phyloP scores from a whole-genome alignment of 2,797 vertebrate genomes.

The Takifugu ocellatus region DNA sequence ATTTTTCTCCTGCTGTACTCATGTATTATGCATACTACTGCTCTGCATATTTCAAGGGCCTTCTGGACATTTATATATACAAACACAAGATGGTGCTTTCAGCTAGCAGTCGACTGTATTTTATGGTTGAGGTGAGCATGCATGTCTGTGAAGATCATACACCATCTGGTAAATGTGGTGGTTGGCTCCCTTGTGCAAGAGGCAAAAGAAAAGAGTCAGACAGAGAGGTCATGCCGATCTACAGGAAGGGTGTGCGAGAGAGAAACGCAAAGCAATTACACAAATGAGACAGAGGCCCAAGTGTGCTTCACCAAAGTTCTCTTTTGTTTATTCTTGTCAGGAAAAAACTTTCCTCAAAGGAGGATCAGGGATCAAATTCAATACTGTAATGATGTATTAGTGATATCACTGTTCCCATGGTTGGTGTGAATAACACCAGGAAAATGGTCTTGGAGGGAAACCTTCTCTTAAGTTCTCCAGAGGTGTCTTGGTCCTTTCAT shows the following conservation, averaged over 20 bases:
- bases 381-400: no score
- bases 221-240: conserved; percentile 34
- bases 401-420: no score
- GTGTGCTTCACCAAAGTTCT: no score
- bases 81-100: conserved; percentile 39
- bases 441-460: no score
- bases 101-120: conserved; percentile 44
- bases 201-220: conserved; percentile 38
- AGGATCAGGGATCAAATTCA: no score
- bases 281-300: neutral
- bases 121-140: conserved; percentile 38
- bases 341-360: neutral
- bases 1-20: conserved; percentile 67
- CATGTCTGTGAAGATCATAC: conserved; percentile 43
- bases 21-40: conserved; percentile 74
- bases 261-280: conserved; percentile 8
- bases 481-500: no score
- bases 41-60: conserved; percentile 74
- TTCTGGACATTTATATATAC: conserved; percentile 58
- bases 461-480: no score
- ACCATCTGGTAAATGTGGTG: conserved; percentile 56
- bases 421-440: no score
- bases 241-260: conserved; percentile 44
- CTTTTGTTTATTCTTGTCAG: no score
- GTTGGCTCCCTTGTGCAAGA: conserved; percentile 57